A percentile compares a stretch with the other conserved stretches of the same genome.
phyloP scores from a whole-genome alignment of 2,888 invertebrate species.

The Orchestes rusci region DNA sequence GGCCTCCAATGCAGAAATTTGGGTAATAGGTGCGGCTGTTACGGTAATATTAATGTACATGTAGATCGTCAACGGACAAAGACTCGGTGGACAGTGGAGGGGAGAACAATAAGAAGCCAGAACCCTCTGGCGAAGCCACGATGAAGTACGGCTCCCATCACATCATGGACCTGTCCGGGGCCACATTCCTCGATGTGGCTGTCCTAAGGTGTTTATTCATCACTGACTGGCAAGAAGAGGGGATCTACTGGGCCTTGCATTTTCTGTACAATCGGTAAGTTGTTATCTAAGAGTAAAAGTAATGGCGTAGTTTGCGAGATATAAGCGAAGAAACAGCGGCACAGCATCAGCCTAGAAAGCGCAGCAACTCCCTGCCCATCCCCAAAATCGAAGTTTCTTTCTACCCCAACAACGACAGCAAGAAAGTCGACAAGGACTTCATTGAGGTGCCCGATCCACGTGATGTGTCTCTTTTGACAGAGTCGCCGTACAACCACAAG shows the following conservation, averaged over 20 bases:
- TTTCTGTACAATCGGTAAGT: constrained; percentile 80
- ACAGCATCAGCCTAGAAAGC: constrained; percentile 71
- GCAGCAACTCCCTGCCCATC: constrained; percentile 90
- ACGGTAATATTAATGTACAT: constrained; percentile 7
- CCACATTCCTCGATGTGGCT: constrained; percentile 94
- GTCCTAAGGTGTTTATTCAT: constrained; percentile 93
- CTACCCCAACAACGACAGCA: constrained; percentile 70
- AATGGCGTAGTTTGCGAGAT: constrained; percentile 63
- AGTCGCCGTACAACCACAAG: constrained; percentile 45
- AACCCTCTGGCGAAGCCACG: neutral
- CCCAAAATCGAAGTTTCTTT: constrained; percentile 87
- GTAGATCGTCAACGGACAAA: constrained; percentile 63
- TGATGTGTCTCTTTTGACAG: constrained; percentile 53
- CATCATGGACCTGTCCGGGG: constrained; percentile 61
- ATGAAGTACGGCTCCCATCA: constrained; percentile 22
- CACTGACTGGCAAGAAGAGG: constrained; percentile 97
- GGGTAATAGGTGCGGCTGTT: constrained; percentile 42
- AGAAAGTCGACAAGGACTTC: constrained; percentile 58
- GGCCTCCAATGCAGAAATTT: constrained; percentile 54
- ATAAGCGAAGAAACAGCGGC: constrained; percentile 77
- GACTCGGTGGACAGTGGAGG: constrained; percentile 63
- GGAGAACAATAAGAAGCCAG: constrained; percentile 27
- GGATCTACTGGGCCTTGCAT: constrained; percentile 94
- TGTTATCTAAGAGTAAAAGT: neutral
- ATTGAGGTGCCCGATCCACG: constrained; percentile 71